A percentile compares a stretch with the other conserved stretches of the same genome.
These are phyloP conservation scores for Physocephala rufipes DNA, from an alignment of 2,888 invertebrate genomes.

Conservation along the genomic window DNA sequence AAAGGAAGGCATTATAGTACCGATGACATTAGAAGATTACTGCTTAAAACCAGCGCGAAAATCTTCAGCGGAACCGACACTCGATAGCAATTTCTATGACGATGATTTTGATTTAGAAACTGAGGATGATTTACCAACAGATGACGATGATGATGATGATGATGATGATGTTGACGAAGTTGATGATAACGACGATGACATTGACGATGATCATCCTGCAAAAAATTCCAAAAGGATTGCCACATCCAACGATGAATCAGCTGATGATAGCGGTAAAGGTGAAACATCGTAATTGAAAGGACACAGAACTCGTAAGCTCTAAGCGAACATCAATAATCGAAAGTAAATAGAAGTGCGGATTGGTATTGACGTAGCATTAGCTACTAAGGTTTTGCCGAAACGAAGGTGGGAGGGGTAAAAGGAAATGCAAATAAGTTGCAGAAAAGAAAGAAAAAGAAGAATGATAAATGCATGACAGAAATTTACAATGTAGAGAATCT, in stretches of 20 bases:
- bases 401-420: no score
- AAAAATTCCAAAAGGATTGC: constrained; percentile 44
- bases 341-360: neutral
- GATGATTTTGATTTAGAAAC: constrained; percentile 90
- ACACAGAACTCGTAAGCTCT: constrained; percentile 16
- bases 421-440: constrained; percentile 7
- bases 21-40: constrained; percentile 97
- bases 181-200: constrained; percentile 51
- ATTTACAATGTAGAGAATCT: constrained; percentile 4
- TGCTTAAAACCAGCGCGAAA: constrained; percentile 94
- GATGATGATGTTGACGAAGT: constrained; percentile 71
- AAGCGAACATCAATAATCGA: neutral
- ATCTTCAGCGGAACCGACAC: constrained; percentile 81
- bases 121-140: constrained; percentile 74
- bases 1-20: constrained; percentile 95
- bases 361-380: neutral
- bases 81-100: constrained; percentile 95
- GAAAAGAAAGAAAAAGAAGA: neutral
- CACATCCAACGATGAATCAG: constrained; percentile 53
- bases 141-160: constrained; percentile 74
- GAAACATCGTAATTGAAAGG: constrained; percentile 70
- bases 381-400: neutral
- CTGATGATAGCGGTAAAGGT: constrained; percentile 90
- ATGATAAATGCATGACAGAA: constrained; percentile 12
- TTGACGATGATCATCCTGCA: constrained; percentile 43